Percentiles rank a stretch among this genome's conserved stretches.
Conservation (phyloP, 2,888 invertebrate genomes). For the Amiota communis region DNA sequence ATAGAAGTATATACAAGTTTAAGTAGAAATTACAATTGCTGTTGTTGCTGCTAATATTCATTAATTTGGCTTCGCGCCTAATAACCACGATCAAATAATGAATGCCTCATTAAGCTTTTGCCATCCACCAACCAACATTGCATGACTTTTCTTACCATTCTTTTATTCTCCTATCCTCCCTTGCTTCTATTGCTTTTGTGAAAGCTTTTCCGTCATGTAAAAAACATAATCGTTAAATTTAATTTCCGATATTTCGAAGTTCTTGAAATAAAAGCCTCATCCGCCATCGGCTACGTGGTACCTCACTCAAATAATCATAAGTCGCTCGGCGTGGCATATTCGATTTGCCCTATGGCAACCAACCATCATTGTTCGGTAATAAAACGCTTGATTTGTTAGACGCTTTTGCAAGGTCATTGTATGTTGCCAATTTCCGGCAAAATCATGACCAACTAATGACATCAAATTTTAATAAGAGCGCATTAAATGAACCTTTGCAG, state of each 20-base stretch:
- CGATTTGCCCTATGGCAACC: not conserved
- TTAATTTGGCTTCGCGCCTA: conserved; percentile 42
- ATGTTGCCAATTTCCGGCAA: conserved; percentile 46
- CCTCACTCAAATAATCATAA: conserved; percentile 34
- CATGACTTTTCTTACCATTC: not conserved
- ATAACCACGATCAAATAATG: conserved; percentile 36
- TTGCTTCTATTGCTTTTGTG: not conserved
- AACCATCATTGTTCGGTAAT: not conserved
- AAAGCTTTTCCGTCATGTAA: conserved; percentile 37
- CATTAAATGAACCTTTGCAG: conserved; percentile 42
- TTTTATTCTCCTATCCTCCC: not conserved
- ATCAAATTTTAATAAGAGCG: conserved; percentile 59
- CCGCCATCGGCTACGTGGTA: conserved; percentile 3
- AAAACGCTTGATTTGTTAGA: conserved; percentile 4
- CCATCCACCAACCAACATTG: conserved; percentile 10
- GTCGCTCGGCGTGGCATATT: not conserved
- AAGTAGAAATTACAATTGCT: not conserved
- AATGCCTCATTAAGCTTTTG: conserved; percentile 49
- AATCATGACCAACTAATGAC: conserved; percentile 50
- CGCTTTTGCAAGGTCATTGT: not conserved
- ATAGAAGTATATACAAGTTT: no score
- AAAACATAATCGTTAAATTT: conserved; percentile 53
- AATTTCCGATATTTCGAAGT: conserved; percentile 46
- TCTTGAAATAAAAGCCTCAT: conserved; percentile 21
- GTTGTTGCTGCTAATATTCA: conserved; percentile 27